Percentiles rank a stretch among this genome's conserved stretches.
Conservation (phyloP, 2,113 vertebrate genomes). For the Indri indri region DNA sequence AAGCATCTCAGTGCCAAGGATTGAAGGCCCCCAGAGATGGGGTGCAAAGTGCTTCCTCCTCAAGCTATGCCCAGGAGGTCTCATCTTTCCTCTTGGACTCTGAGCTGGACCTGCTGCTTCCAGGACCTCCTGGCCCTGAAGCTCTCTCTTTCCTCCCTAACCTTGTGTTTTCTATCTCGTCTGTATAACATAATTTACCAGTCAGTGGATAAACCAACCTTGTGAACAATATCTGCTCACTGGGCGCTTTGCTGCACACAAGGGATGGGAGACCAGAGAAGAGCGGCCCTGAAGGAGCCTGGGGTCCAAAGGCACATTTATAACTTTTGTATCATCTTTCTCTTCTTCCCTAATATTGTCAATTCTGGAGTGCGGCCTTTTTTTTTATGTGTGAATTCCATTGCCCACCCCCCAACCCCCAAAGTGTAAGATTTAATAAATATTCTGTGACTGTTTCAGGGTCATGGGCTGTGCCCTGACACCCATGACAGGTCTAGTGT, state of each 20-base stretch:
- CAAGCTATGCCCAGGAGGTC: background rate
- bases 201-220: background rate
- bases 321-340: background rate
- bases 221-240: background rate
- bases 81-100: too few relatives aligned
- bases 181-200: background rate
- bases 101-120: background rate
- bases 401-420: too few relatives aligned
- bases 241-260: background rate
- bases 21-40: background rate
- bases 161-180: background rate
- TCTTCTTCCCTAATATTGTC: background rate
- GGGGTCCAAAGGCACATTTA: background rate
- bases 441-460: background rate
- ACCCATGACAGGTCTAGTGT: background rate
- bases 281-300: background rate
- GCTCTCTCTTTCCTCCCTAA: background rate
- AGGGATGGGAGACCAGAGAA: background rate
- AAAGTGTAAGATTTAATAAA: background rate
- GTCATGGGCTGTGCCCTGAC: background rate
- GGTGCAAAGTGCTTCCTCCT: background rate
- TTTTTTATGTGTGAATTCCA: background rate
- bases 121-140: background rate
- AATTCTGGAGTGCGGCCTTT: background rate
- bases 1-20: background rate